phyloP scores from a whole-genome alignment of 2,888 invertebrate species.

The Chrysolina americana region DNA sequence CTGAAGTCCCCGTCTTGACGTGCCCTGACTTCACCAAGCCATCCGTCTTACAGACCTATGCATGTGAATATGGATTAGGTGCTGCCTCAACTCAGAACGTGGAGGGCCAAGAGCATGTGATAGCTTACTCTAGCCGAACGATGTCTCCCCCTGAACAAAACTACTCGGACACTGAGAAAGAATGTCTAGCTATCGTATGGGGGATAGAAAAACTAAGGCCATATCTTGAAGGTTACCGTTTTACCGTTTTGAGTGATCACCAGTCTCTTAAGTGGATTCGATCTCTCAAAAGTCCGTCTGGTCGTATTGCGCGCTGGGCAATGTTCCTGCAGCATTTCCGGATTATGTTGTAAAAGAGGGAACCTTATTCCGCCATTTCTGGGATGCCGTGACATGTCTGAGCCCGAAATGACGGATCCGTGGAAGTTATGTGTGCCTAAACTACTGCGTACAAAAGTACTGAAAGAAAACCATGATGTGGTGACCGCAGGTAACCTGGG shows the following conservation, averaged over 20 bases:
- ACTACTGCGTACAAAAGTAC: neutral
- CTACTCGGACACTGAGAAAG: conserved; percentile 53
- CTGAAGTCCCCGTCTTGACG: conserved; percentile 32
- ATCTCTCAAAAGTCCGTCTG: conserved; percentile 25
- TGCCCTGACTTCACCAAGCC: conserved; percentile 46
- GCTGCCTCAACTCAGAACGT: conserved; percentile 47
- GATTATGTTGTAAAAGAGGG: neutral
- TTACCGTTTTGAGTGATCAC: conserved; percentile 55
- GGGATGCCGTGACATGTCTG: conserved; percentile 25
- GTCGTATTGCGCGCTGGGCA: conserved; percentile 32
- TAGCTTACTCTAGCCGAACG: conserved; percentile 47
- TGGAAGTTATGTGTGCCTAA: conserved; percentile 34
- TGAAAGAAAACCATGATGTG: neutral
- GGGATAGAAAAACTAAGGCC: conserved; percentile 51
- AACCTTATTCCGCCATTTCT: conserved; percentile 27
- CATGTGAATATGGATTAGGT: conserved; percentile 51
- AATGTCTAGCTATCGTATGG: conserved; percentile 56
- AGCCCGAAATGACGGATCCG: conserved; percentile 30
- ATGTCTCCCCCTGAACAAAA: conserved; percentile 41
- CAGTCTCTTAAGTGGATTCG: conserved; percentile 50
- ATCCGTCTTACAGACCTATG: conserved; percentile 51
- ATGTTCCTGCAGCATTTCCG: conserved; percentile 21
- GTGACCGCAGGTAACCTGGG: neutral
- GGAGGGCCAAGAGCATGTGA: conserved; percentile 43
- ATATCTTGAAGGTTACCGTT: conserved; percentile 45